Evolutionary conservation across 1,140 invertebrate species (phyloP), one percentile per base, ranked within the genome.

Genomic region (Caerostris extrusa): DNA sequence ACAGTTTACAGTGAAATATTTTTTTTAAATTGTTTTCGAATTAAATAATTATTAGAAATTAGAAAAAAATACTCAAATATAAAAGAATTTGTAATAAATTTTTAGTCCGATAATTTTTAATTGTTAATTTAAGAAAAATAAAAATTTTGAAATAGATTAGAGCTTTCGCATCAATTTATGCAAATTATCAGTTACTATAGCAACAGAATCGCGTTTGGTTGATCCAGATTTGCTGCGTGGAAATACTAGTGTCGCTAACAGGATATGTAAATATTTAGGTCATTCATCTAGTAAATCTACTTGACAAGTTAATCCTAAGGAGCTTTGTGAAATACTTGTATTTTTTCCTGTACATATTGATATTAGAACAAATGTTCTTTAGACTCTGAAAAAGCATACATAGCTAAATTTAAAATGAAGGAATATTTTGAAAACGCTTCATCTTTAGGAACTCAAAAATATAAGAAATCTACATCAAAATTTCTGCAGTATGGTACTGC

Each of bases 401-500:
- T 19, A 7, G 5, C 12, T 34, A 90, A 10, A 6, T 81, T 69
- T 14, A 69, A 71, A 91, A 93, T 93, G 82, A 8, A 56, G 5
- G 56, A 61, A 17, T n/a, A 87, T 67, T 86, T 93, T 71, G 7
- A 14, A 55, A 3, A 12, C 7, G 83, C 64, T 50, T 14, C 53
- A 69, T 71, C 57, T 87, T 34, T 93, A 57, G 91, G 82, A 12
- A 7, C 60, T 8, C 14, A 94, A 81, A 91, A 90, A 61, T 91
- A 91, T 91, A 82, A 61, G 17, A 85, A 71, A 77, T 53, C 58
- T 8, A 61, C 50, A 17, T 8, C 71, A 6, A 94, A 83, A 91
- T 14, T 67, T 14, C 96, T 97, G 90, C 95, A 97, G 93, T 98
- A 98, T 96, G 97, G 97, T 94, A 98, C 97, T 55, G 97, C 97